Evolutionary conservation across 2,113 vertebrate species (phyloP).

Genomic region (Edolisoma coerulescens): DNA sequence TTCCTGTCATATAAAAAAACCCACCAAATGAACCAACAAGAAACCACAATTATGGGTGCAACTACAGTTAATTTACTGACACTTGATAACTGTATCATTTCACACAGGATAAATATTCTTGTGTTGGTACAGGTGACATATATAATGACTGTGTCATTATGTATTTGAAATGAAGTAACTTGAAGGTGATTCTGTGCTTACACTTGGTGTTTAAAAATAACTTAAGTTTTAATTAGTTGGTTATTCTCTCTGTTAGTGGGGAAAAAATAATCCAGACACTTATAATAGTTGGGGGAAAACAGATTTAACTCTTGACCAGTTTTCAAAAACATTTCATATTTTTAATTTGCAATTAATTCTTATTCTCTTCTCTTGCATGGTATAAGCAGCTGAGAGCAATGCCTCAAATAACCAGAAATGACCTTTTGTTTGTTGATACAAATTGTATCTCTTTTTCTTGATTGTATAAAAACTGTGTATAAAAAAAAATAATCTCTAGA

Average conservation of each 20-base stretch:
- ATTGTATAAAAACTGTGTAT: constrained; percentile 94
- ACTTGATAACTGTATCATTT: neutral
- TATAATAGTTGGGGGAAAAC: neutral
- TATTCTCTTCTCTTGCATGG: constrained; percentile 65
- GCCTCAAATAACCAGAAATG: constrained; percentile 97
- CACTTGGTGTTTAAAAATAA: neutral
- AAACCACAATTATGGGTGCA: neutral
- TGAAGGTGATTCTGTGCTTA: neutral
- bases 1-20: neutral
- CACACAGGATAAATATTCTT: neutral
- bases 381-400: constrained; percentile 88
- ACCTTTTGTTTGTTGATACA: constrained; percentile 99
- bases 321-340: constrained; percentile 11
- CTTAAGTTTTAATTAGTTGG: neutral
- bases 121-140: neutral
- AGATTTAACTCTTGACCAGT: neutral
- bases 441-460: constrained; percentile 99
- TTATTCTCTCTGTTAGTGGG: neutral
- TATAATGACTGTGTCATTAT: neutral
- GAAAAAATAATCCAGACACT: neutral
- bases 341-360: constrained; percentile 59
- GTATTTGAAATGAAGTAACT: neutral
- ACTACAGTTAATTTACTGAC: neutral
- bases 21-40: neutral
- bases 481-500: constrained; percentile 76